phyloP scores from a whole-genome alignment of 2,888 invertebrate genomes.

The Ichneumoninae sp. region DNA sequence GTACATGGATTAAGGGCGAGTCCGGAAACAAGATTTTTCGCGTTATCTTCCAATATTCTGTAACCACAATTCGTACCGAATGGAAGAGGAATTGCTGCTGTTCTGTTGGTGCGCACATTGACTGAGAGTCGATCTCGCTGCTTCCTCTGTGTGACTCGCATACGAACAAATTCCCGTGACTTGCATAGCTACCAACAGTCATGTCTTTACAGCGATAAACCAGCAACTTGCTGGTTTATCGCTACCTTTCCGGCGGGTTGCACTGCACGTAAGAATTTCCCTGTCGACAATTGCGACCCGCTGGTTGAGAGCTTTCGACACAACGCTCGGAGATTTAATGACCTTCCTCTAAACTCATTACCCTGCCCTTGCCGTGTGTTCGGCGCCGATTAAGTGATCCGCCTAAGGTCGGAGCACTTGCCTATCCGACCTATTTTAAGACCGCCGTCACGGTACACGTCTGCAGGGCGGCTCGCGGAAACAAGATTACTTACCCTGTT shows the following conservation, averaged over 20 bases:
- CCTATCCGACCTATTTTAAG: neutral
- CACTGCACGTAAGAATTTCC: slow-evolving; percentile 29
- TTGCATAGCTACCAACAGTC: slow-evolving; percentile 57
- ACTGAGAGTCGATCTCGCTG: neutral
- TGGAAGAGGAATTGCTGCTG: neutral
- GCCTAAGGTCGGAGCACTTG: neutral
- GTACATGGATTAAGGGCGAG: too few relatives aligned
- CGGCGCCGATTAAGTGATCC: neutral
- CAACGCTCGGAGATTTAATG: neutral
- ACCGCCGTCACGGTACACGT: too few relatives aligned
- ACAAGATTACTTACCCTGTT: neutral
- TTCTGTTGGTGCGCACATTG: neutral
- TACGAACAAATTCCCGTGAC: slow-evolving; percentile 71
- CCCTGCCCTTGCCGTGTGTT: neutral
- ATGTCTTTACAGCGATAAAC: neutral
- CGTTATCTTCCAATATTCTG: neutral
- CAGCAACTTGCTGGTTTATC: neutral
- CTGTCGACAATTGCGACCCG: neutral
- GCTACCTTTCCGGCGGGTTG: neutral
- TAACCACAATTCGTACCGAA: neutral
- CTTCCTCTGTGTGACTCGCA: slow-evolving; percentile 77
- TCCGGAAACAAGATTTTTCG: neutral
- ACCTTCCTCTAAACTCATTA: neutral
- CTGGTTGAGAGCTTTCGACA: neutral
- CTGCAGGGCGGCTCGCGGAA: neutral